Percentiles rank a stretch among this genome's conserved stretches.
Evolutionary conservation across 1,140 invertebrate genomes (phyloP).

Genomic region (Papilio polyxenes): DNA sequence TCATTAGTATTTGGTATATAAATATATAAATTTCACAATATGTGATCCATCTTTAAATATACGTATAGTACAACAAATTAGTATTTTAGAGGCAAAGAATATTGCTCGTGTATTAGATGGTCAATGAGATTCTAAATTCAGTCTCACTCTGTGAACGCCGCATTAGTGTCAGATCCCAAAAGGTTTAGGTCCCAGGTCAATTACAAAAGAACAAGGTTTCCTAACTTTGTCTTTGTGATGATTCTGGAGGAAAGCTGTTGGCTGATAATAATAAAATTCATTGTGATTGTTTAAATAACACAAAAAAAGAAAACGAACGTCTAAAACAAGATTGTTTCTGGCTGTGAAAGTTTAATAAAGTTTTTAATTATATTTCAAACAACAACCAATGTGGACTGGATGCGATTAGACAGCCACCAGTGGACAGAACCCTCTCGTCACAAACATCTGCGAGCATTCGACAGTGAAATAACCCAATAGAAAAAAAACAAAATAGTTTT

Average conservation of each 20-base stretch:
- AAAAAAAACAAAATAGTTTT: neutral
- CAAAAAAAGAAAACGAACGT: neutral
- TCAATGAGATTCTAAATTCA: too few relatives aligned
- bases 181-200: too few relatives aligned
- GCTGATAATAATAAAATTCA: neutral
- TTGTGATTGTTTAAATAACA: neutral
- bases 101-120: too few relatives aligned
- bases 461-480: neutral
- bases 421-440: constrained; percentile 11
- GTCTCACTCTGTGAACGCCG: too few relatives aligned
- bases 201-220: too few relatives aligned
- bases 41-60: neutral
- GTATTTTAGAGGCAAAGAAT: too few relatives aligned
- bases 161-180: too few relatives aligned
- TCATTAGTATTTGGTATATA: too few relatives aligned
- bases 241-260: too few relatives aligned
- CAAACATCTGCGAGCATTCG: constrained; percentile 1
- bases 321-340: neutral
- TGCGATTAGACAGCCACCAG: constrained; percentile 8
- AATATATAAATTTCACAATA: too few relatives aligned
- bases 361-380: neutral
- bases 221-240: too few relatives aligned
- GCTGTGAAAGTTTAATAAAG: neutral
- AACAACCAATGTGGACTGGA: neutral
- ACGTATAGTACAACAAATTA: too few relatives aligned